Base-by-base conservation (phyloP, 2,113 vertebrate genomes). In the Hyaena hyaena region DNA sequence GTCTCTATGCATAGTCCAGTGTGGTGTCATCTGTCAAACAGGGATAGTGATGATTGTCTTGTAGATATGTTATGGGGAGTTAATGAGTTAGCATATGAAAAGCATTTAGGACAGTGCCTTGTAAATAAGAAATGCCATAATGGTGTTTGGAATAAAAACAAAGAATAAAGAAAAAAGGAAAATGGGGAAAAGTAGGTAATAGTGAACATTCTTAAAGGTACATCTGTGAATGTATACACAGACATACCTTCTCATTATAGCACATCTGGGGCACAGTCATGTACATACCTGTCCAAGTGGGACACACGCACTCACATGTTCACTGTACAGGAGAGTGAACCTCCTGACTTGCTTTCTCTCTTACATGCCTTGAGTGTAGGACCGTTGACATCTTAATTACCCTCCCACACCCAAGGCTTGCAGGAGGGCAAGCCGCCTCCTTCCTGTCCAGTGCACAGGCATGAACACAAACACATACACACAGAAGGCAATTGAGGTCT, bases 401-500 rank as follows among this genome's bases (percentile, higher is more conserved):
- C 98, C 98, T 98, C 98, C 98, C 98, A 98, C 98, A 98, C 98
- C 98, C 98, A 98, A 98, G 98, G 98, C 95, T 97, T 98, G 98
- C 96, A 97, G 96, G 96, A 97, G 96, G 77, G 96, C 43, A 71
- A 97, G 98, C 90, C 71, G 71, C 80, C 35, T 96, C 92, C 80
- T 96, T 92, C 28, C 66, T 97, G 19, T 66, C 87, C 31, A 84
- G 24, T 76, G 43, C 77, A 94, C 2, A 76, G 71, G 80, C n/a
- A 66, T 65, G 69, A 84, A 21, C 12, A 7, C 24, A n/a, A 50
- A 88, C 24, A 65, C 23, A 79, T 12, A 55, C 8, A 63, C 21
- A 45, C 43, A 5, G 23, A 81, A 76, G 65, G 26, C 9, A 21
- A 39, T 84, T 66, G 61, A 7, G 31, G 23, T 45, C 66, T 94